Percentiles rank a stretch among this genome's conserved stretches.
Evolutionary conservation across 2,797 vertebrate genomes (phyloP).

Genomic region (Fistularia commersonii): DNA sequence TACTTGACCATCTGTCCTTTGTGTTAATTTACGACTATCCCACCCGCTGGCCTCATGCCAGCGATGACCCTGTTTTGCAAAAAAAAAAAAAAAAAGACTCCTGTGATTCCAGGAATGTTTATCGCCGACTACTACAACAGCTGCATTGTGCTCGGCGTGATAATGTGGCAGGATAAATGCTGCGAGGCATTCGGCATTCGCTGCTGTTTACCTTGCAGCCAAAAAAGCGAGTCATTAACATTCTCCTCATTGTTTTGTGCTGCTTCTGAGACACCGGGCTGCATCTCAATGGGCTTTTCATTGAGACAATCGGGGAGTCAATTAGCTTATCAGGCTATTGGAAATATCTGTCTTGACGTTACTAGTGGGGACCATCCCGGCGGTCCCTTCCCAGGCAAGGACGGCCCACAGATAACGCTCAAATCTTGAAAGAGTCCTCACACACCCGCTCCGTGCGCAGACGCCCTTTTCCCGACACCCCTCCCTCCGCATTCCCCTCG

Average conservation of each 20-base stretch:
- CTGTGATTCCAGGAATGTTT: constrained; percentile 47
- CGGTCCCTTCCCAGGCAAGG: neutral
- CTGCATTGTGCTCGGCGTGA: constrained; percentile 34
- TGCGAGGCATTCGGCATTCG: constrained; percentile 27
- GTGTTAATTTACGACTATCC: neutral
- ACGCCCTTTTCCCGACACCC: neutral
- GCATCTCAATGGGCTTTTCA: constrained; percentile 61
- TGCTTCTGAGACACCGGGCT: constrained; percentile 33
- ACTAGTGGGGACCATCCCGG: neutral
- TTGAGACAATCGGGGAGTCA: constrained; percentile 55
- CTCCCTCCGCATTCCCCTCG: constrained; percentile 27
- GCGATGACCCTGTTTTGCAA: constrained; percentile 10
- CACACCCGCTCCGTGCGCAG: neutral
- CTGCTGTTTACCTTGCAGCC: constrained; percentile 58
- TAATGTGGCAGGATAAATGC: constrained; percentile 44
- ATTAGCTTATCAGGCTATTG: constrained; percentile 56
- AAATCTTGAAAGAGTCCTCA: constrained; percentile 29
- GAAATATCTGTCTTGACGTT: constrained; percentile 43
- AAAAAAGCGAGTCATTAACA: constrained; percentile 58
- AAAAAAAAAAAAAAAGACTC: constrained; percentile 6
- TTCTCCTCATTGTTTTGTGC: constrained; percentile 59
- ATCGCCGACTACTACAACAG: constrained; percentile 24
- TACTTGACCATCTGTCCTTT: neutral
- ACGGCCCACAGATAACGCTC: constrained; percentile 20
- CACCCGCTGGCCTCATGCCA: neutral